These are phyloP conservation scores for Triops cancriformis DNA, from an alignment of 1,140 invertebrate species.

Conservation along the genomic window DNA sequence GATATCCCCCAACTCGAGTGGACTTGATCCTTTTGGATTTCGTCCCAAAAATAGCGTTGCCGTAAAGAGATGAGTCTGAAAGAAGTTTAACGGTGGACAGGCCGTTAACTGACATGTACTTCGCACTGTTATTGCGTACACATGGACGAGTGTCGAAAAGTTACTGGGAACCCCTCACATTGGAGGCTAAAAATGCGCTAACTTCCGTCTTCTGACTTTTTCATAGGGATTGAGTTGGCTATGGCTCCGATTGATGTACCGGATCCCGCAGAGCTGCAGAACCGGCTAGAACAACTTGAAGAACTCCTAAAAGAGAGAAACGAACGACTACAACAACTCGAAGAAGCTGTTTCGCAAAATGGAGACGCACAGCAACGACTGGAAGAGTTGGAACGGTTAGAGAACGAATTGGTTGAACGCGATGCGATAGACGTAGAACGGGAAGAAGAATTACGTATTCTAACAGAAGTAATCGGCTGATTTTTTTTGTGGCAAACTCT, in stretches of 20 bases:
- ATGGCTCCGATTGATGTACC: neutral
- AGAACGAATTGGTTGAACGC: slow-evolving; percentile 38
- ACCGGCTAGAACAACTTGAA: slow-evolving; percentile 38
- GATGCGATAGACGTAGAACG: slow-evolving; percentile 38
- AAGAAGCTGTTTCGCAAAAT: slow-evolving; percentile 24
- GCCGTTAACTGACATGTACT: neutral
- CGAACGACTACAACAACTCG: slow-evolving; percentile 29
- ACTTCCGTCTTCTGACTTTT: neutral
- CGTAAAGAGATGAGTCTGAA: neutral
- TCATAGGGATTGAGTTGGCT: slow-evolving; percentile 4
- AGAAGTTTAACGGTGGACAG: neutral
- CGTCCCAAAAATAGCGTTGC: neutral
- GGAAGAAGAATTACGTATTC: slow-evolving; percentile 43
- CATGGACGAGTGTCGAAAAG: neutral
- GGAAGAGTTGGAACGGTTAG: slow-evolving; percentile 37
- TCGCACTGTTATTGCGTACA: neutral
- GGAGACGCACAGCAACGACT: slow-evolving; percentile 41
- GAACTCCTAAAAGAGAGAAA: slow-evolving; percentile 41
- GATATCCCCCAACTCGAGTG: neutral
- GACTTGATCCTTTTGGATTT: neutral
- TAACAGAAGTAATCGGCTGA: slow-evolving; percentile 41
- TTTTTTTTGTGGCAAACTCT: neutral
- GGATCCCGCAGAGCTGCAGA: neutral
- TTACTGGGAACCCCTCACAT: neutral
- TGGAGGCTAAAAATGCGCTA: neutral